Conservation (phyloP, 2,888 invertebrate genomes). For the Apotomis turbidana region DNA sequence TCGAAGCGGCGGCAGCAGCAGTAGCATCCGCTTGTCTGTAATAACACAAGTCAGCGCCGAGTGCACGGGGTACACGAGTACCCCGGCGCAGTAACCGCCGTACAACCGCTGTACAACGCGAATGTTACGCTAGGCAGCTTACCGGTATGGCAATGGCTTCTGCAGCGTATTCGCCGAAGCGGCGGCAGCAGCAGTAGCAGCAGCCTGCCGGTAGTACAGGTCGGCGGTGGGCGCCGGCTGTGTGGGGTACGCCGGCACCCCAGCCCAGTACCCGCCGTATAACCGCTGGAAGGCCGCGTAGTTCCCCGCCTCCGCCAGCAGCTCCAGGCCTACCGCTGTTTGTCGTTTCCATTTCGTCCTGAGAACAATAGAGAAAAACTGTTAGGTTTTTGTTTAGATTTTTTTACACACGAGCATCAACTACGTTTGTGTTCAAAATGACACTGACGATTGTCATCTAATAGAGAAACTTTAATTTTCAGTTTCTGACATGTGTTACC, state of each 20-base stretch:
- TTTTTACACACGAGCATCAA: too few species aligned
- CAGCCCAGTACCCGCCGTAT: constrained; percentile 91
- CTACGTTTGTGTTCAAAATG: too few species aligned
- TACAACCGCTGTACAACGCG: constrained; percentile 71
- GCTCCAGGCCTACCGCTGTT: constrained; percentile 98
- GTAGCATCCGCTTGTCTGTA: constrained; percentile 92
- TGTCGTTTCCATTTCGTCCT: constrained; percentile 99
- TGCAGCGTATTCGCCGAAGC: constrained; percentile 88
- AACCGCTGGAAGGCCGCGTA: constrained; percentile 99
- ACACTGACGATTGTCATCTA: too few species aligned
- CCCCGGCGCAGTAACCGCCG: constrained; percentile 85
- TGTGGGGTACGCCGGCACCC: constrained; percentile 87
- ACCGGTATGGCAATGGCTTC: constrained; percentile 93
- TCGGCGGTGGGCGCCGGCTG: constrained; percentile 88
- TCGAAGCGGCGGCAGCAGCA: constrained; percentile 84
- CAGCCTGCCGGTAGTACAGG: constrained; percentile 92
- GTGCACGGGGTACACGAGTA: constrained; percentile 87
- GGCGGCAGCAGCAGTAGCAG: constrained; percentile 87
- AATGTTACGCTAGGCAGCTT: constrained; percentile 41
- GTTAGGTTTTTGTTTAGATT: neutral
- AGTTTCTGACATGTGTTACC: too few species aligned
- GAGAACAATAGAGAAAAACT: constrained; percentile 50
- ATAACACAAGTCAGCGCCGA: constrained; percentile 88
- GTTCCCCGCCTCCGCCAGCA: constrained; percentile 98
- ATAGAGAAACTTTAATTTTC: too few species aligned